Evolutionary conservation across 2,113 vertebrate species (phyloP).

Genomic region (Sciurus niger): DNA sequence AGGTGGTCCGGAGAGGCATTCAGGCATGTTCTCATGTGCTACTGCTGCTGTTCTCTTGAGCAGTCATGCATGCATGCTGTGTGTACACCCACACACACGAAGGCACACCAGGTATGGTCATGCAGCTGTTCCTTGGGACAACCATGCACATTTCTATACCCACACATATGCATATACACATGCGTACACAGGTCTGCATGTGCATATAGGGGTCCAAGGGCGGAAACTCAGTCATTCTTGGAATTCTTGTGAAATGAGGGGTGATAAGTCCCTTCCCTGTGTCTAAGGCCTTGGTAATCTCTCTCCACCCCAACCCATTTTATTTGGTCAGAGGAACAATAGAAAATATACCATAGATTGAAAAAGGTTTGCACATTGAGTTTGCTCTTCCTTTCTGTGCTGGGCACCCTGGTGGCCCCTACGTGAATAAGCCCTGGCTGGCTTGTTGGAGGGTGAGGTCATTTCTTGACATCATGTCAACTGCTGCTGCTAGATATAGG

Average conservation of each 20-base stretch:
- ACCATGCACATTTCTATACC: background rate
- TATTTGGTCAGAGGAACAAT: background rate
- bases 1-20: no score
- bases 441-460: background rate
- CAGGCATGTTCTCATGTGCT: background rate
- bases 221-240: background rate
- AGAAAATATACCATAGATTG: background rate
- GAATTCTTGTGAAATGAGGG: background rate
- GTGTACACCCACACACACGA: background rate
- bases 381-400: background rate
- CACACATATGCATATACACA: background rate
- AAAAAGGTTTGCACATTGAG: background rate
- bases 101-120: fast-evolving
- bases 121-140: background rate
- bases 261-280: background rate
- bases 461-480: background rate
- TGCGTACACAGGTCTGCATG: background rate
- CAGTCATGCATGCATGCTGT: fast-evolving
- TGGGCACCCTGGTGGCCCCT: background rate
- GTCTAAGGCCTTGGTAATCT: background rate
- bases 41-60: background rate
- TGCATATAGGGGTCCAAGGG: background rate
- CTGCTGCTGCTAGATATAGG: background rate
- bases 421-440: background rate
- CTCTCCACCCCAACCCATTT: background rate